Evolutionary conservation across 1,140 invertebrate species (phyloP).

Genomic region (Drosophila trapezifrons): DNA sequence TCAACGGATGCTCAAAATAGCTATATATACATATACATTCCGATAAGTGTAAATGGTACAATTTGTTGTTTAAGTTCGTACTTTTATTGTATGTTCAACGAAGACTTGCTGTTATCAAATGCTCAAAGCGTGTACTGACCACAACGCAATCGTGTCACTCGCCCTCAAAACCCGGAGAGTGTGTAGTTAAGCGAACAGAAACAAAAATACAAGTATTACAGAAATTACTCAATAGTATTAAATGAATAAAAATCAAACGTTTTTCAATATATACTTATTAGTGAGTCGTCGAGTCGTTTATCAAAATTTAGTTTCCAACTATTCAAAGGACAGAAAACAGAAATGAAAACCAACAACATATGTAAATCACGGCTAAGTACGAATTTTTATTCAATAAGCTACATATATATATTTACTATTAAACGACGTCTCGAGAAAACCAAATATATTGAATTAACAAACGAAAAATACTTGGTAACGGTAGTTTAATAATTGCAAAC

Average conservation of each 20-base stretch:
- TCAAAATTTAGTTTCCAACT: constrained; percentile 46
- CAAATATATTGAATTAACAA: constrained; percentile 40
- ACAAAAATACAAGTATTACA: constrained; percentile 47
- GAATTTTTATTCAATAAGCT: constrained; percentile 81
- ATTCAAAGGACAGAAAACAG: constrained; percentile 29
- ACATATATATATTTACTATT: constrained; percentile 54
- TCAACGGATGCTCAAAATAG: constrained; percentile 69
- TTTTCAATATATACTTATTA: constrained; percentile 63
- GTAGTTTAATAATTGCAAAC: constrained; percentile 66
- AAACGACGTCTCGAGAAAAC: constrained; percentile 57
- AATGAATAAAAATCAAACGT: constrained; percentile 59
- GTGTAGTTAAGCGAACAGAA: constrained; percentile 34
- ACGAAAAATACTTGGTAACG: constrained; percentile 54
- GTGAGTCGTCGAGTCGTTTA: constrained; percentile 41
- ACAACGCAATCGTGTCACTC: constrained; percentile 46
- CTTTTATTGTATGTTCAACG: constrained; percentile 53
- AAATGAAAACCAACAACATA: constrained; percentile 54
- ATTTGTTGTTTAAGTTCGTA: constrained; percentile 27
- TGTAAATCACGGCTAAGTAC: constrained; percentile 77
- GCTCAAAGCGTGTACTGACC: constrained; percentile 61
- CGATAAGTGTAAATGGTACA: constrained; percentile 44
- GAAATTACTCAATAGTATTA: constrained; percentile 74
- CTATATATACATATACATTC: constrained; percentile 12
- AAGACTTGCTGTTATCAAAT: constrained; percentile 50
- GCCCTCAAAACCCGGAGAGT: constrained; percentile 7